A percentile compares a stretch with the other conserved stretches of the same genome.
Evolutionary conservation across 2,797 vertebrate species (phyloP).

Genomic region (Pangasius djambal): DNA sequence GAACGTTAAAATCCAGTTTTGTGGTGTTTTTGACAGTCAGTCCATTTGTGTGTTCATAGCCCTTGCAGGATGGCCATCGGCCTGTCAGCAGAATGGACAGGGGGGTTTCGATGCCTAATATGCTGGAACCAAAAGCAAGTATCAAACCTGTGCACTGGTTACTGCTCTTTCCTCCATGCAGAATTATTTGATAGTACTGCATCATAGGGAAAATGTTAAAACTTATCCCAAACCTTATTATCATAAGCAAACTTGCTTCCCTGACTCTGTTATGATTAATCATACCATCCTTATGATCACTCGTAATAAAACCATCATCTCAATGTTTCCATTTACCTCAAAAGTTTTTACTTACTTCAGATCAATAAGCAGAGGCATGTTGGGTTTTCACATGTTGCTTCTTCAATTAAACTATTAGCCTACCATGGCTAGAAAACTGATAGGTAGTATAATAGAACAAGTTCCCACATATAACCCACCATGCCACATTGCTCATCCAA

Average conservation of each 20-base stretch:
- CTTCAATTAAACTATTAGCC: neutral
- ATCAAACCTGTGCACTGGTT: slow-evolving; percentile 45
- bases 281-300: neutral
- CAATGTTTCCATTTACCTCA: neutral
- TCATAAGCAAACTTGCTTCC: neutral
- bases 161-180: neutral
- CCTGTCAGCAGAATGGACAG: slow-evolving; percentile 88
- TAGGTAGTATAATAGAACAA: neutral
- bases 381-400: neutral
- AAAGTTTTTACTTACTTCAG: neutral
- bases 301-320: neutral
- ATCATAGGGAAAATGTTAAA: neutral
- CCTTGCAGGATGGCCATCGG: slow-evolving; percentile 80
- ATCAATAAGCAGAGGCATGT: neutral
- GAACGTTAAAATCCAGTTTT: neutral
- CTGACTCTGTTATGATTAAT: neutral
- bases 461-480: neutral
- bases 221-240: neutral
- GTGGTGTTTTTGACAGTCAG: neutral
- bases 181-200: neutral
- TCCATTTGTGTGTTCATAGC: slow-evolving; percentile 58
- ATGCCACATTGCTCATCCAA: neutral
- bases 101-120: slow-evolving; percentile 97
- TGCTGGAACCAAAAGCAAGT: slow-evolving; percentile 98
- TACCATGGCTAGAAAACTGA: neutral